Conservation (phyloP, 2,113 vertebrate genomes). For the Albula glossodonta region DNA sequence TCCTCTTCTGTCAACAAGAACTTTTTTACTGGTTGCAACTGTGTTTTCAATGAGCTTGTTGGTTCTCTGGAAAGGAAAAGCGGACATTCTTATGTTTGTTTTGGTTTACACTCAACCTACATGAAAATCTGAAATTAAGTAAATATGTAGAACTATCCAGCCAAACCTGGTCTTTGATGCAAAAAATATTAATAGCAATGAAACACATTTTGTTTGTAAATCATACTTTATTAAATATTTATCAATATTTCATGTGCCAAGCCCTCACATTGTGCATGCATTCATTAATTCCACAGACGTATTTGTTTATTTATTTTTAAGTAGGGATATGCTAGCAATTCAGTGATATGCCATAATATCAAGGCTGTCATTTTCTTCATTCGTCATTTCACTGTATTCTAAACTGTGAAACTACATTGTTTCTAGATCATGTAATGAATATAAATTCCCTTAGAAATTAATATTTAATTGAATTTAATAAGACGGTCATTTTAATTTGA, state of each 20-base stretch:
- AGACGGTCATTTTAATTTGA: background rate
- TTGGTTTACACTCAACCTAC: no score
- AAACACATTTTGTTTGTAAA: conserved; percentile 9
- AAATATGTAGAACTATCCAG: no score
- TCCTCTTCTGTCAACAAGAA: no score
- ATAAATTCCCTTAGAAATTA: background rate
- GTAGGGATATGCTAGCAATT: background rate
- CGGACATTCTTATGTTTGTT: no score
- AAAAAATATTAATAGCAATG: background rate
- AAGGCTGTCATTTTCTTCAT: background rate
- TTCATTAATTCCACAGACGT: background rate
- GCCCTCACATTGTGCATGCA: conserved; percentile 12
- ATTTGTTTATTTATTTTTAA: background rate
- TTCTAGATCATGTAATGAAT: background rate
- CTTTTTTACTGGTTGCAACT: no score
- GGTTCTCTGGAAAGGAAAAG: no score
- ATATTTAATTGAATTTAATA: conserved; percentile 8
- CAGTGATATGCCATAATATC: background rate
- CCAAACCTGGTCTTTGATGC: background rate
- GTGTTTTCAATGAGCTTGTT: no score
- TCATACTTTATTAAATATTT: conserved; percentile 13
- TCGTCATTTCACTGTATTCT: background rate
- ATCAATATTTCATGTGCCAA: conserved; percentile 13
- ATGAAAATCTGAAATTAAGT: no score
- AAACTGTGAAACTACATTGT: background rate